Percentiles rank a stretch among this genome's conserved stretches.
phyloP scores from a whole-genome alignment of 2,888 invertebrate species.

The Metallyticus violacea region DNA sequence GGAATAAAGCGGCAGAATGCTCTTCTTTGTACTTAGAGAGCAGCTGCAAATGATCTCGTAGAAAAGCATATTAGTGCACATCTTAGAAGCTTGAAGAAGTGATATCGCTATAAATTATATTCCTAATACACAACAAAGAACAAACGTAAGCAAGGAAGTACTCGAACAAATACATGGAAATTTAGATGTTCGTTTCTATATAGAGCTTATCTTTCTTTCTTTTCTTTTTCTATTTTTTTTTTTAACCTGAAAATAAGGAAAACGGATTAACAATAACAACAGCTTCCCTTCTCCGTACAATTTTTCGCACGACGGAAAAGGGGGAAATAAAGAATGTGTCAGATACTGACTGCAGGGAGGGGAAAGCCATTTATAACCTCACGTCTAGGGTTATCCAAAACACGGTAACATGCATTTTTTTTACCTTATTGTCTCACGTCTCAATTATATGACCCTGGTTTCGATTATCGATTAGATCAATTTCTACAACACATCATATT shows the following conservation, averaged over 20 bases:
- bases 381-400: not conserved
- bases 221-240: too few relatives aligned
- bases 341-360: not conserved
- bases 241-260: not conserved
- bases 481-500: too few relatives aligned
- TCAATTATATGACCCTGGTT: too few relatives aligned
- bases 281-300: not conserved
- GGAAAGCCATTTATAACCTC: not conserved
- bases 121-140: not conserved
- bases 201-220: not conserved
- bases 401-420: not conserved
- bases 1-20: too few relatives aligned
- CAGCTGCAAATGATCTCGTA: too few relatives aligned
- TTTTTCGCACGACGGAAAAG: not conserved
- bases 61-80: not conserved
- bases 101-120: not conserved
- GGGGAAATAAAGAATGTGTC: not conserved
- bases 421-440: too few relatives aligned
- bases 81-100: not conserved
- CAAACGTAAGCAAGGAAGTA: not conserved
- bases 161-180: not conserved
- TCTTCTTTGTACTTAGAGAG: too few relatives aligned
- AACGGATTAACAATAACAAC: not conserved
- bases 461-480: too few relatives aligned
- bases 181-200: not conserved